Evolutionary conservation across 2,888 invertebrate species (phyloP), one percentile per base, ranked within the genome.

Genomic region (Noctua fimbriata): DNA sequence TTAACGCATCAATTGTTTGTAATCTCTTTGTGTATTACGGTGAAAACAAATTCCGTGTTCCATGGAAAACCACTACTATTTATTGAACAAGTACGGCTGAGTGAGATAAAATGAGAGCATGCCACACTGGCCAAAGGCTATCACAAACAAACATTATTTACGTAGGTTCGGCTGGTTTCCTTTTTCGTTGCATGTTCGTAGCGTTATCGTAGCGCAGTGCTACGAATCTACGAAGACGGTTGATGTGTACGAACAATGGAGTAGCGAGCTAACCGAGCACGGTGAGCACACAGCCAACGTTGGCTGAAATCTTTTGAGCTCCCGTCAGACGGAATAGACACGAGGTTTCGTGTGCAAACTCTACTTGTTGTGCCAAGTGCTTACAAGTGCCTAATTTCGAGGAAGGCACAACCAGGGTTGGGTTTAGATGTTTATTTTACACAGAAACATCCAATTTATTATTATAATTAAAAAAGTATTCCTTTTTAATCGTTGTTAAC

Each of bases 241-340:
- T 88, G 90, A 90, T 92, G 92, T 92, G 91, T 92, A 90, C 92
- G 92, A 89, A 94, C 94, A 95, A 95, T 94, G 87, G 91, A 91
- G 92, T 85, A 90, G 91, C 91, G 89, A 90, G 87, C 91, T 92
- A 93, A 91, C 92, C 90, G 91, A 92, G 93, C 92, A 91, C 91
- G 76, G 87, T 89, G 90, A 92, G 93, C 92, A 91, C 91, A 82
- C 88, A 86, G 87, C 86, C 90, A 89, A 91, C 89, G 91, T 90
- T 91, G 87, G 89, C 89, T 91, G 90, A 89, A 92, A 93, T 92
- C 95, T 94, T 95, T 95, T 94, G 94, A 95, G 93, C 92, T 94
- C 92, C 90, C 92, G 88, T 92, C 92, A 92, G 89, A 91, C 89
- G 91, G 90, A 93, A 93, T 89, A 91, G 90, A 93, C 89, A 89